These are phyloP conservation scores for Pachycephala philippinensis DNA, from an alignment of 2,113 vertebrate genomes.

Conservation along the genomic window DNA sequence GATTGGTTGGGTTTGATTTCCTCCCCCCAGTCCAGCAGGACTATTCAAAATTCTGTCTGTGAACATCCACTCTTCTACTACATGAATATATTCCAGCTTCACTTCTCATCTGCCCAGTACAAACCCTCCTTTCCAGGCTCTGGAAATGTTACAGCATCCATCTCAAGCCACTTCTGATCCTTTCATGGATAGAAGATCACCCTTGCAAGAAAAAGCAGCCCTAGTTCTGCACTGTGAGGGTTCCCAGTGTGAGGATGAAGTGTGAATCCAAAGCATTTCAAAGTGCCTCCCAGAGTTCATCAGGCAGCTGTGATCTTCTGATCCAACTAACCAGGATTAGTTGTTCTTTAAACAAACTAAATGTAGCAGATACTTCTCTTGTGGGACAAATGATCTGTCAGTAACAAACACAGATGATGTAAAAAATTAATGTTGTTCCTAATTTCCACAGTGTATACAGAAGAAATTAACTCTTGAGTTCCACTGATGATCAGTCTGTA, in stretches of 20 bases:
- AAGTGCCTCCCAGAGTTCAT: not conserved
- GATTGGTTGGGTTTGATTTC: not conserved
- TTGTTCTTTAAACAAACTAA: not conserved
- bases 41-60: not conserved
- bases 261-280: not conserved
- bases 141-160: not conserved
- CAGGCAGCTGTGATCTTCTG: not conserved
- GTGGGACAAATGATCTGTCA: not conserved
- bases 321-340: not conserved
- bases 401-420: not conserved
- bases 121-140: not conserved
- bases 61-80: not conserved
- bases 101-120: not conserved
- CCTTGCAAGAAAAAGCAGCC: not conserved
- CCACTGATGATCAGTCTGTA: not conserved
- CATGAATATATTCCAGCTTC: not conserved
- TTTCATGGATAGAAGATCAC: accelerated
- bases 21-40: not conserved
- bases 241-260: not conserved
- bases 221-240: not conserved
- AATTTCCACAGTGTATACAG: not conserved
- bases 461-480: not conserved
- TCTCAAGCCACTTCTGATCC: not conserved
- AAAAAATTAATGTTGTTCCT: not conserved
- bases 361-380: not conserved